Conservation (phyloP, 2,113 vertebrate genomes). For the Sciurus niger region DNA sequence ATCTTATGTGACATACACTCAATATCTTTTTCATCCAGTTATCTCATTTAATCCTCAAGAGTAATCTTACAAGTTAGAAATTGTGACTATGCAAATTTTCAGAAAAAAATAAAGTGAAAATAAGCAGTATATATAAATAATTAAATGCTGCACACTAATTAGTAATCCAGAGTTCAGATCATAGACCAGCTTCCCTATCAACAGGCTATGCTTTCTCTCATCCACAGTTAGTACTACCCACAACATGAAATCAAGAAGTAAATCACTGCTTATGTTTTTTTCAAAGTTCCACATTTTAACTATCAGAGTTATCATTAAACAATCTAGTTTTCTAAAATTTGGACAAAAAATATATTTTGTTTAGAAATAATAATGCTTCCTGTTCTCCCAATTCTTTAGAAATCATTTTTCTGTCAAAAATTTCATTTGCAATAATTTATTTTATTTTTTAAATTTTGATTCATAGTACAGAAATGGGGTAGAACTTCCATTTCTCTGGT, state of each 20-base stretch:
- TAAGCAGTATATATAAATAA: neutral
- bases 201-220: neutral
- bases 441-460: too few relatives aligned
- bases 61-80: neutral
- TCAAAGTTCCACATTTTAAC: conserved; percentile 24
- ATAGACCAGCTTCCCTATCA: neutral
- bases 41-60: neutral
- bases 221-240: neutral
- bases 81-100: neutral
- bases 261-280: neutral
- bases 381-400: conserved; percentile 42
- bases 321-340: conserved; percentile 37
- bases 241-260: neutral
- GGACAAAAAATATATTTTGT: neutral
- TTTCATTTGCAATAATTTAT: neutral
- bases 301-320: neutral
- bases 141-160: neutral
- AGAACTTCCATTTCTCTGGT: too few relatives aligned
- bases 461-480: too few relatives aligned
- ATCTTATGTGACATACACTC: neutral
- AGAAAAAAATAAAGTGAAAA: neutral
- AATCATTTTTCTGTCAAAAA: conserved; percentile 20
- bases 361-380: conserved; percentile 7
- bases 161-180: neutral
- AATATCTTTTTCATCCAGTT: neutral